A percentile compares a stretch with the other conserved stretches of the same genome.
Evolutionary conservation across 92 coral and sea anemone species (phyloP).

Genomic region (Actinostola sp.): DNA sequence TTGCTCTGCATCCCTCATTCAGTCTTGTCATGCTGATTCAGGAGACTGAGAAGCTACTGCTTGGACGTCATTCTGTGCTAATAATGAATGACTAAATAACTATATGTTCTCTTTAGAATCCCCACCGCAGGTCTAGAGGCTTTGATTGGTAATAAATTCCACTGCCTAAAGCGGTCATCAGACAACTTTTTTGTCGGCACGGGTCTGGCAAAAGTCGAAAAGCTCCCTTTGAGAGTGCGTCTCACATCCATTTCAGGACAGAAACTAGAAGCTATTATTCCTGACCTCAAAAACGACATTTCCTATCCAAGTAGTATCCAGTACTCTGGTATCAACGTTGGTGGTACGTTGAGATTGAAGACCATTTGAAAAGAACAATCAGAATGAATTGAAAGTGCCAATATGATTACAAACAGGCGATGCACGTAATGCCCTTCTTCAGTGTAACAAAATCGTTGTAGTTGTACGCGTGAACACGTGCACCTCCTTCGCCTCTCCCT

Average conservation of each 20-base stretch:
- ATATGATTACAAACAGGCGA: no score
- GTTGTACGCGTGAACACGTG: no score
- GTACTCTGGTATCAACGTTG: conserved; percentile 59
- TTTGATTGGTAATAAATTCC: conserved; percentile 45
- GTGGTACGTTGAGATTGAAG: conserved; percentile 37
- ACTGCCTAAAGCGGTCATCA: conserved; percentile 59
- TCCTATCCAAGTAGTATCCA: conserved; percentile 63
- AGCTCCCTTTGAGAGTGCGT: conserved; percentile 70
- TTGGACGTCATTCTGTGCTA: no score
- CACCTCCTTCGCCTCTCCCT: no score
- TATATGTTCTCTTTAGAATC: conserved; percentile 34
- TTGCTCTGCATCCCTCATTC: no score
- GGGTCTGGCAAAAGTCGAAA: conserved; percentile 57
- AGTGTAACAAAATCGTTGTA: no score
- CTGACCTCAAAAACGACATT: conserved; percentile 55
- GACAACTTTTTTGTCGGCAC: conserved; percentile 78
- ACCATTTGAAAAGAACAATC: neutral
- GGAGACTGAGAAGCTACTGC: no score
- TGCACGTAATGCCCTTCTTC: no score
- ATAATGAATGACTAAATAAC: no score
- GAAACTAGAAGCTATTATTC: conserved; percentile 52
- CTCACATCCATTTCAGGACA: conserved; percentile 78
- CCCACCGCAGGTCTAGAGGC: conserved; percentile 80
- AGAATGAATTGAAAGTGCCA: no score
- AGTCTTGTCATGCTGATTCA: no score